These are phyloP conservation scores for Mormyrus lacerda DNA, from an alignment of 2,113 vertebrate species.

Conservation along the genomic window DNA sequence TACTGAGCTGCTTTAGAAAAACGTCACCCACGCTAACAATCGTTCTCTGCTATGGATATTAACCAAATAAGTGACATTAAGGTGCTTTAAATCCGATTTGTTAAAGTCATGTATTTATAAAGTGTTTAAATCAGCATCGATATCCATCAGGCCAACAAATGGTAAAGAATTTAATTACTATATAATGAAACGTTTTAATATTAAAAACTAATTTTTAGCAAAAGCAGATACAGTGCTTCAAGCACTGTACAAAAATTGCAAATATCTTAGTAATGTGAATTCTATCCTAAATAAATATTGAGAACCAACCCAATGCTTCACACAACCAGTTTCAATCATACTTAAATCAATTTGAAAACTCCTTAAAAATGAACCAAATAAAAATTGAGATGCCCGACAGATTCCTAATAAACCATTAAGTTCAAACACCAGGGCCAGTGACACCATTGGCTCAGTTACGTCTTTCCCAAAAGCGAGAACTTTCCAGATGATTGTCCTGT, in stretches of 20 bases:
- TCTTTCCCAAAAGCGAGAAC: neutral
- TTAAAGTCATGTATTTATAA: neutral
- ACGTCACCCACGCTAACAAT: neutral
- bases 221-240: neutral
- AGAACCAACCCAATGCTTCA: neutral
- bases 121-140: neutral
- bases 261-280: neutral
- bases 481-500: constrained; percentile 17
- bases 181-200: neutral
- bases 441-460: neutral
- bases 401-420: neutral
- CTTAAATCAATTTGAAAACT: neutral
- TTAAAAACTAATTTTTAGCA: neutral
- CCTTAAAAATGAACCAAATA: neutral
- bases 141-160: neutral
- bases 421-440: neutral
- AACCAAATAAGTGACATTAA: neutral
- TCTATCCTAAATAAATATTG: neutral
- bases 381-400: neutral
- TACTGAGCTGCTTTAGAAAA: neutral
- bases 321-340: neutral
- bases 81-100: neutral
- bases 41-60: neutral
- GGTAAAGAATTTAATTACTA: neutral
- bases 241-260: constrained; percentile 3